Conservation (phyloP, 37 sponge, comb jelly and placozoan species). For the Ephydatia muelleri region DNA sequence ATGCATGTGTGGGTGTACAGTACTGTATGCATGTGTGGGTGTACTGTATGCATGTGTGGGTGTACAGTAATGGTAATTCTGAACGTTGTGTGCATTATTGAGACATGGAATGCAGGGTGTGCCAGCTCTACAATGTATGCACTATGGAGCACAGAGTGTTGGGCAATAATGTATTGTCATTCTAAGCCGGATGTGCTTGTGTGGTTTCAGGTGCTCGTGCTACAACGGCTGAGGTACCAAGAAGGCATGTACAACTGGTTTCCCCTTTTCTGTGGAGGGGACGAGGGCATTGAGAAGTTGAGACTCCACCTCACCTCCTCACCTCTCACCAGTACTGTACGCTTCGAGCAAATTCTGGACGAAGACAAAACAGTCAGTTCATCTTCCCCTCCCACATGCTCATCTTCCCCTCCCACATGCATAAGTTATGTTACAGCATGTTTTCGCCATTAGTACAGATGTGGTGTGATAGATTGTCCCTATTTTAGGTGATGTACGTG, state of each 20-base stretch:
- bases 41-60: no score
- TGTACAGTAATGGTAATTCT: no score
- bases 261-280: conserved; percentile 19
- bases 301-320: neutral
- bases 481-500: neutral
- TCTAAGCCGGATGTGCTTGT: neutral
- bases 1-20: no score
- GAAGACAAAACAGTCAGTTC: conserved; percentile 39
- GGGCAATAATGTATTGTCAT: no score
- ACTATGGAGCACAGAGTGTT: no score
- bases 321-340: neutral
- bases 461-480: neutral
- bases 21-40: no score
- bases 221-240: neutral
- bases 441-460: neutral
- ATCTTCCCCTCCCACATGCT: neutral
- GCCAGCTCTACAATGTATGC: no score
- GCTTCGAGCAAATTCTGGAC: conserved; percentile 5
- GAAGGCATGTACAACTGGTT: conserved; percentile 26
- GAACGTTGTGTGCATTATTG: no score
- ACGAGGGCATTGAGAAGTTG: neutral
- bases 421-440: neutral
- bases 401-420: neutral
- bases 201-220: conserved; percentile 21
- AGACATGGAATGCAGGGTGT: no score